Base-by-base conservation (phyloP, 2,888 invertebrate genomes). In the Euzophera pinguis region DNA sequence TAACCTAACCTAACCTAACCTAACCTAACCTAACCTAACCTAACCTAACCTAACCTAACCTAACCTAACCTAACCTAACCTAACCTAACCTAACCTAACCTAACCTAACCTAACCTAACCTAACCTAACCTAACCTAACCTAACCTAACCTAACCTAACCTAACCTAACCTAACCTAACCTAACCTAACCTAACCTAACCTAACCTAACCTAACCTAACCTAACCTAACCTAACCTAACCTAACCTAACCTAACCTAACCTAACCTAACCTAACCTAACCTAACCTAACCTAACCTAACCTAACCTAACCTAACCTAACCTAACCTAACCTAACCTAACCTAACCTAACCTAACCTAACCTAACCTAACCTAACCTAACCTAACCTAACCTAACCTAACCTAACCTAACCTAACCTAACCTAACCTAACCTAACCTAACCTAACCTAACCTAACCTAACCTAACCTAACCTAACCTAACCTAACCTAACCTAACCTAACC, bases 401-500 rank as follows among this genome's bases (percentile, higher is more conserved):
- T 42, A 50, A 50, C 50, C 50, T 42, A 50, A 48, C 48, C 37
- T 37, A 48, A 48, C 48, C 41, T 32, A 37, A 52, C 45, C 38
- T 47, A 52, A 47, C 47, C 52, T 53, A 49, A 49, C 42, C 42
- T 42, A 49, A 53, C 49, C 49, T 49, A 53, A 48, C 53, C 48
- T 42, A 53, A 48, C 49, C 49, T 53, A 53, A 48, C 47, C 42
- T 37, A 53, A 53, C 53, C 53, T 49, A 53, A 53, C 48, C 42
- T 55, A 55, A 57, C 57, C 55, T 55, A 54, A 56, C 53, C 55
- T 52, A 55, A 56, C 58, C 56, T 58, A 54, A 54, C 58, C 58
- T 54, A 56, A 56, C 56, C 58, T 56, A 56, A 56, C 56, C 58
- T 52, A 53, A 55, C 56, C 54, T 57, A 57, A 57, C 56, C 56